A percentile compares a stretch with the other conserved stretches of the same genome.
phyloP scores from a whole-genome alignment of 2,113 vertebrate species.

The Lycaon pictus region DNA sequence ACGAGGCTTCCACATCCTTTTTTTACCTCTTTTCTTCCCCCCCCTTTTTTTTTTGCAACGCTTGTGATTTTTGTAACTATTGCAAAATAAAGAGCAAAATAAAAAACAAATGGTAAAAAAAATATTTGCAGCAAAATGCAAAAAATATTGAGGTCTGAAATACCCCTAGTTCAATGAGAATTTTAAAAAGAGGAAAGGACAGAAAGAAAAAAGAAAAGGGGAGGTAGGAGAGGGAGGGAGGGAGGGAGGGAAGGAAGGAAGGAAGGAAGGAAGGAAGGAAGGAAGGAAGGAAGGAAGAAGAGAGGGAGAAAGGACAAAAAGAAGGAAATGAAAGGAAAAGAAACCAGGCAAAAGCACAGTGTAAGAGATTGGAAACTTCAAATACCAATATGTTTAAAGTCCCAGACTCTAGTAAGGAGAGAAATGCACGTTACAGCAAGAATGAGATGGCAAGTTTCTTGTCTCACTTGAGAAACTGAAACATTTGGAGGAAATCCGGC shows the following conservation, averaged over 20 bases:
- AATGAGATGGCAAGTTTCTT: too few relatives aligned
- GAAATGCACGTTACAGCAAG: too few relatives aligned
- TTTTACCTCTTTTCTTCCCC: too few relatives aligned
- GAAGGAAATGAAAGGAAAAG: not conserved
- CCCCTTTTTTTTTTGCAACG: not conserved
- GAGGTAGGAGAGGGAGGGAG: not conserved
- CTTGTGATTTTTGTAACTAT: not conserved
- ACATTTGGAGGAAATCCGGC: too few relatives aligned
- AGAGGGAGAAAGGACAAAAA: too few relatives aligned
- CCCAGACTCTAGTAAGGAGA: too few relatives aligned
- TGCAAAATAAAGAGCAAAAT: not conserved
- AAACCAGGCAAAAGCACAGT: not conserved
- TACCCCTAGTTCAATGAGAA: not conserved
- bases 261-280: rapidly evolving
- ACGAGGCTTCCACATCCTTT: too few relatives aligned
- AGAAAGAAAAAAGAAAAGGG: not conserved
- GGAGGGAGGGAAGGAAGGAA: rapidly evolving
- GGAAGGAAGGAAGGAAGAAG: too few relatives aligned
- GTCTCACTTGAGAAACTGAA: too few relatives aligned
- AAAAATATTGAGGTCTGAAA: not conserved
- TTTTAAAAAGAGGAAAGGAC: not conserved
- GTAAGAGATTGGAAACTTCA: not conserved
- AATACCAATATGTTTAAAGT: too few relatives aligned
- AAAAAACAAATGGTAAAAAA: not conserved
- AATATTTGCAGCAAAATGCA: not conserved